Evolutionary conservation across 2,888 invertebrate species (phyloP), one percentile per base, ranked within the genome.

Genomic region (Conomelus anceps): DNA sequence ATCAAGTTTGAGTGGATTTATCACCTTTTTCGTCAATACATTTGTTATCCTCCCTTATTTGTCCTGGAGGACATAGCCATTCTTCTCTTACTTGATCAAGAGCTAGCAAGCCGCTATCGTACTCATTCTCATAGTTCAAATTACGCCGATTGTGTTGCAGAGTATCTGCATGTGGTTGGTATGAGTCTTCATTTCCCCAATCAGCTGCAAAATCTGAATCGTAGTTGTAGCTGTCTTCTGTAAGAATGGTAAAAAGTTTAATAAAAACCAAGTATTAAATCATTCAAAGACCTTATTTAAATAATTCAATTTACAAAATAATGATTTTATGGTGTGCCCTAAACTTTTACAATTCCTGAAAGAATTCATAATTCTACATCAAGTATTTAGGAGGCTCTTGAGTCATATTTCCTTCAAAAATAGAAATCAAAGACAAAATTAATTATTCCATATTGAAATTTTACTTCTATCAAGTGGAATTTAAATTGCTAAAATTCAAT

Each of bases 31-130:
- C 89, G 6, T 86, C 89, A 23, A 87, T 26, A 88, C 90, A 90
- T 63, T 22, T 85, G 23, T 89, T 86, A 29, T 89, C 34, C 29
- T 87, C 87, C 84, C 87, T 84, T n/a, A 87, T 86, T 4, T 87
- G 88, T 4, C 90, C 90, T 1, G 90, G 87, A 34, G 85, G 87
- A 84, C 90, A 90, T 3, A 86, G 29, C 24, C 89, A 85, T 0
- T 29, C 29, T 17, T 86, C 29, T 20, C 20, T 23, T 6, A 34
- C 87, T 85, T 26, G 34, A 22, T 23, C 34, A 9, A 88, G 22
- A 20, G 86, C 86, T 29, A 88, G 41, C 41, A 89, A 89, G n/a
- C 86, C 34, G 41, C 84, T 24, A 22, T 89, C 89, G 17, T 63
- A 41, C 26, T 84, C n/a, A 20, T 88, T 23, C 24, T 88, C 88